A percentile compares a stretch with the other conserved stretches of the same genome.
Conservation (phyloP, 2,113 vertebrate species). For the Artemisiospiza belli region DNA sequence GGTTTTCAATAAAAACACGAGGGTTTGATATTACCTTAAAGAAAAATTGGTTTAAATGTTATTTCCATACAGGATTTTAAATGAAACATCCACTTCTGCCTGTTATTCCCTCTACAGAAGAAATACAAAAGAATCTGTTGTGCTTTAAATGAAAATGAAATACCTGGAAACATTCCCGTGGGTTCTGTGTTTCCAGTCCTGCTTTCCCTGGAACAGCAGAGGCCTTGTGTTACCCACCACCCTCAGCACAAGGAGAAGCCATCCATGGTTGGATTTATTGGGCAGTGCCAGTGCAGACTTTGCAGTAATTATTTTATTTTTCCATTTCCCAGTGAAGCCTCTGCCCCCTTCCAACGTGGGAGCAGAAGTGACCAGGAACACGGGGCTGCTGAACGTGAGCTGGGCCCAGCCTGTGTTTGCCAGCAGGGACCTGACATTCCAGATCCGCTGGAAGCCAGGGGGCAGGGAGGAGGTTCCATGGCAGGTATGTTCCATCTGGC, state of each 20-base stretch:
- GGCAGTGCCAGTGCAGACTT: not conserved
- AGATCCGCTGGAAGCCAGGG: slow-evolving; percentile 77
- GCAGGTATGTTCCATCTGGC: slow-evolving; percentile 75
- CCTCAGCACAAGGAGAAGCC: not conserved
- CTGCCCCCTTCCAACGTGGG: slow-evolving; percentile 76
- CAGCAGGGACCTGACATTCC: slow-evolving; percentile 75
- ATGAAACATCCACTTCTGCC: not conserved
- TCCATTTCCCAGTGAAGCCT: slow-evolving; percentile 82
- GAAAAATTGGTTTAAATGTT: not conserved
- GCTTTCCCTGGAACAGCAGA: not conserved
- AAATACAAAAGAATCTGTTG: not conserved
- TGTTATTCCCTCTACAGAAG: not conserved
- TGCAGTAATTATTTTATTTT: not conserved
- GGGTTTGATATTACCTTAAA: not conserved
- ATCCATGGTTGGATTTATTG: not conserved
- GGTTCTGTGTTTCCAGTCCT: not conserved
- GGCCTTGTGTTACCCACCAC: not conserved
- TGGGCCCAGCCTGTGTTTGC: slow-evolving; percentile 81
- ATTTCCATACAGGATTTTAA: not conserved
- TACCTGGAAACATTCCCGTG: accelerated
- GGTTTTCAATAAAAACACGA: not conserved
- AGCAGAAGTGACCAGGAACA: slow-evolving; percentile 76
- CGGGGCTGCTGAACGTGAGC: slow-evolving; percentile 78
- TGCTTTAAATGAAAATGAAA: not conserved
- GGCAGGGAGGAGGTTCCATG: slow-evolving; percentile 67